Base-by-base conservation (phyloP, 2,888 invertebrate species). In the Acronicta leporina region DNA sequence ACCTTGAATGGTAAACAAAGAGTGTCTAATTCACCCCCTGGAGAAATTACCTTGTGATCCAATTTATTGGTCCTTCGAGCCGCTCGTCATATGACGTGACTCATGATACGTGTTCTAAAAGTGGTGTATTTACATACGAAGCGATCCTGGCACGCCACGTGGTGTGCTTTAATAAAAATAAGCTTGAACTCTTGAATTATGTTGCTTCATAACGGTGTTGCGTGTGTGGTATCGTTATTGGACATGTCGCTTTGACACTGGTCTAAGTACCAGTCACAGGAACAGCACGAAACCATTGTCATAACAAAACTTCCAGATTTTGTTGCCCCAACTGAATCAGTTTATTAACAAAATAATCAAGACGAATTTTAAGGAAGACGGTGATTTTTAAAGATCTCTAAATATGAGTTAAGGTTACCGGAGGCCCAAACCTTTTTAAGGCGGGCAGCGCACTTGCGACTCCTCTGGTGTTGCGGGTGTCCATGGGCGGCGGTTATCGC, bases 1-100 rank as follows among this genome's bases (percentile, higher is more conserved):
- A 56, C 75, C 75, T 70, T 82, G 80, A 83, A 85, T 81, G 85
- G 87, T 84, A 86, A 87, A 92, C 89, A 91, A 91, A 89, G 87
- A 79, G 44, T 53, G 27, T 40, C 27, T 66, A 67, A 72, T 50
- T 66, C 43, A 61, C 60, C 60, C 73, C 47, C 50, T 25, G 72
- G 77, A 65, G 66, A 72, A 68, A 74, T 70, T 51, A 70, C 68
- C 63, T 74, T 71, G 73, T 75, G 48, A 14, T 48, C 14, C 9
- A 40, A 14, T 48, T 71, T 55, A n/a, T 16, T 66, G 55, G 43
- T 63, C 60, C 50, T 60, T 57, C 7, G 50, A 44, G 47, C 61
- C 77, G 67, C 66, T 73, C 63, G 20, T 51, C 61, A 54, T 52
- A 53, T 75, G 67, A 33, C 43, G 46, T 47, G 41, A n/a, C 38